Percentiles rank a stretch among this genome's conserved stretches.
Conservation (phyloP, 2,113 vertebrate species). For the Hydrolagus affinis region DNA sequence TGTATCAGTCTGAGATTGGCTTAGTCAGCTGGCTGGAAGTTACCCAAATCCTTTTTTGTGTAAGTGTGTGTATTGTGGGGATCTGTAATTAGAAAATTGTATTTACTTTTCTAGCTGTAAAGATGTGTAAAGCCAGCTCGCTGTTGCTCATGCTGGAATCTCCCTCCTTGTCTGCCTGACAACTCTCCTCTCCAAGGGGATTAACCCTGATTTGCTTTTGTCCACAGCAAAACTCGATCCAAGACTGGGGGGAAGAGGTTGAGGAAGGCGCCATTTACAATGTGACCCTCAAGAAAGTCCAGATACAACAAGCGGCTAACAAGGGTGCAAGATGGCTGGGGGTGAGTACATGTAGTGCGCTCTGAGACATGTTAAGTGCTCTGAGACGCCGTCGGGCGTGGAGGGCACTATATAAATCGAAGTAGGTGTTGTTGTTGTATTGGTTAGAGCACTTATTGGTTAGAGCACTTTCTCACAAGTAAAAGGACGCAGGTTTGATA, state of each 20-base stretch:
- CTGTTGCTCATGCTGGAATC: not conserved
- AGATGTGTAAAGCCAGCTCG: conserved; percentile 1
- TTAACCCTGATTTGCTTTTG: not conserved
- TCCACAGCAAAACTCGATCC: conserved; percentile 75
- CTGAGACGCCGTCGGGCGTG: too few relatives aligned
- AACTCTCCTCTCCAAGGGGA: not conserved
- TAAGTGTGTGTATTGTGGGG: not conserved
- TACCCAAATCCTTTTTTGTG: too few relatives aligned
- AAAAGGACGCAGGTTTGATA: conserved; percentile 36
- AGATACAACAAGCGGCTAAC: conserved; percentile 91
- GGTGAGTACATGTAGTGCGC: conserved; percentile 49
- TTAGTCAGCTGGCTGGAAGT: too few relatives aligned
- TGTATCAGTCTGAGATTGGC: too few relatives aligned
- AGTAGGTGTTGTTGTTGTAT: too few relatives aligned
- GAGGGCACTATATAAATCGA: too few relatives aligned
- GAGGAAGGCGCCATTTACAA: conserved; percentile 93
- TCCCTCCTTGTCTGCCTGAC: not conserved
- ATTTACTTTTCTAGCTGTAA: not conserved
- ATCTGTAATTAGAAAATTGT: not conserved
- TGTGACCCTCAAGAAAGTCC: conserved; percentile 86
- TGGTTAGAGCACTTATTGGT: too few relatives aligned
- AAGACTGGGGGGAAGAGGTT: conserved; percentile 90
- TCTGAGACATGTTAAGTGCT: too few relatives aligned
- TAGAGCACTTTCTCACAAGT: too few relatives aligned
- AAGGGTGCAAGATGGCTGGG: conserved; percentile 76